Percentiles rank a stretch among this genome's conserved stretches.
These are phyloP conservation scores for Drosophila buzzatii DNA, from an alignment of 2,888 invertebrate species.

Conservation along the genomic window DNA sequence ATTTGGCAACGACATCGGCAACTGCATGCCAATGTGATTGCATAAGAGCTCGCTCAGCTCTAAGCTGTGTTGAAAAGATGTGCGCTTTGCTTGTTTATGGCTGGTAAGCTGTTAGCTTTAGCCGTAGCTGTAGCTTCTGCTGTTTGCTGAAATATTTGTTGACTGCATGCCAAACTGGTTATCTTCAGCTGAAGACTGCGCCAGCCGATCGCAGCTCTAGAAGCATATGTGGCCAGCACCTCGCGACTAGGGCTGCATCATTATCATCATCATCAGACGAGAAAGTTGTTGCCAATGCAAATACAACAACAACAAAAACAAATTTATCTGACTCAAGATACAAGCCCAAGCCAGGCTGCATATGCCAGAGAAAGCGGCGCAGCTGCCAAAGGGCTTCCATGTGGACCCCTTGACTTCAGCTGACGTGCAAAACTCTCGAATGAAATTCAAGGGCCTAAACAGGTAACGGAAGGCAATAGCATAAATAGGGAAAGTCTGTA, in stretches of 20 bases:
- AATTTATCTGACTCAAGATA: not conserved
- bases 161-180: slow-evolving; percentile 58
- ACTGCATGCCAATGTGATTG: slow-evolving; percentile 63
- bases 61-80: slow-evolving; percentile 43
- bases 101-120: slow-evolving; percentile 1
- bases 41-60: slow-evolving; percentile 41
- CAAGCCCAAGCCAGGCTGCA: slow-evolving; percentile 4
- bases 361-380: slow-evolving; percentile 19
- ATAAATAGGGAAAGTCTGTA: not conserved
- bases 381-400: not conserved
- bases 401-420: not conserved
- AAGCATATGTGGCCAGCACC: slow-evolving; percentile 10
- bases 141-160: slow-evolving; percentile 6
- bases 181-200: slow-evolving; percentile 57
- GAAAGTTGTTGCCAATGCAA: slow-evolving; percentile 38
- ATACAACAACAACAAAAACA: not conserved
- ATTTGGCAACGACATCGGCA: slow-evolving; percentile 42
- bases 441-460: not conserved
- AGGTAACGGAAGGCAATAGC: not conserved
- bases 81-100: slow-evolving; percentile 20
- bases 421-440: not conserved
- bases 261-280: not conserved
- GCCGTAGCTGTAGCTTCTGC: not conserved
- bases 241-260: slow-evolving; percentile 26
- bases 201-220: slow-evolving; percentile 39